A percentile compares a stretch with the other conserved stretches of the same genome.
phyloP scores from a whole-genome alignment of 2,888 invertebrate species.

The Diarsia dahlii region DNA sequence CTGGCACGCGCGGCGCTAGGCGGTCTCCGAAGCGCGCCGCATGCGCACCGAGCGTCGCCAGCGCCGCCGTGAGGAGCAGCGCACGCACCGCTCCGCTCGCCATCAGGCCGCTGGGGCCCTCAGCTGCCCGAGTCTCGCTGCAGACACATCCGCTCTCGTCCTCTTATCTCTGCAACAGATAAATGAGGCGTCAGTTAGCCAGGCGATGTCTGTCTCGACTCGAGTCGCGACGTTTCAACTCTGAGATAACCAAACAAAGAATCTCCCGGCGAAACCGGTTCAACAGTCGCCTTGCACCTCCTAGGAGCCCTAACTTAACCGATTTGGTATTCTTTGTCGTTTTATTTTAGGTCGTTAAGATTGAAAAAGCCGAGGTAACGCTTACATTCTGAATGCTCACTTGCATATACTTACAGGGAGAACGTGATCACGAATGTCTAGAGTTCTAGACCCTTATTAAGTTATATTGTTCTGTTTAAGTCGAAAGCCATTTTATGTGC shows the following conservation, averaged over 20 bases:
- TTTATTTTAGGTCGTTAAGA: slow-evolving; percentile 81
- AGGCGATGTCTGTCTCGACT: slow-evolving; percentile 70
- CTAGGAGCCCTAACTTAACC: slow-evolving; percentile 85
- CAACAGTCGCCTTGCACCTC: slow-evolving; percentile 79
- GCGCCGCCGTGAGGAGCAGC: slow-evolving; percentile 81
- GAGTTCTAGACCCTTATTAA: slow-evolving; percentile 46
- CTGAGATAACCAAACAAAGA: slow-evolving; percentile 83
- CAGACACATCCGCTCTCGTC: slow-evolving; percentile 79
- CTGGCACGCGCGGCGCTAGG: slow-evolving; percentile 85
- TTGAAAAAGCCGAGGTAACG: slow-evolving; percentile 72
- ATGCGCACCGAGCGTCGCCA: slow-evolving; percentile 76
- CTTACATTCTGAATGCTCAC: slow-evolving; percentile 70
- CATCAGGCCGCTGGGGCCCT: slow-evolving; percentile 85
- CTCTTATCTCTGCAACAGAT: slow-evolving; percentile 80
- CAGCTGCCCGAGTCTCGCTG: slow-evolving; percentile 80
- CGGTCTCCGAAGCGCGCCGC: slow-evolving; percentile 86
- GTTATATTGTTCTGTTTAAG: slow-evolving; percentile 46
- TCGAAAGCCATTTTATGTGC: slow-evolving; percentile 39
- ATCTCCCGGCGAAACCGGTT: slow-evolving; percentile 85
- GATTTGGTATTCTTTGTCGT: slow-evolving; percentile 84
- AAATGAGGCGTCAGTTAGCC: slow-evolving; percentile 73
- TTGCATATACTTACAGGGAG: slow-evolving; percentile 59
- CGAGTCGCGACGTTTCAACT: slow-evolving; percentile 76
- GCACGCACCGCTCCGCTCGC: slow-evolving; percentile 80
- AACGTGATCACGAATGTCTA: slow-evolving; percentile 71